Evolutionary conservation across 2,888 invertebrate genomes (phyloP), one percentile per base, ranked within the genome.

Genomic region (Diplazon laetatorius): DNA sequence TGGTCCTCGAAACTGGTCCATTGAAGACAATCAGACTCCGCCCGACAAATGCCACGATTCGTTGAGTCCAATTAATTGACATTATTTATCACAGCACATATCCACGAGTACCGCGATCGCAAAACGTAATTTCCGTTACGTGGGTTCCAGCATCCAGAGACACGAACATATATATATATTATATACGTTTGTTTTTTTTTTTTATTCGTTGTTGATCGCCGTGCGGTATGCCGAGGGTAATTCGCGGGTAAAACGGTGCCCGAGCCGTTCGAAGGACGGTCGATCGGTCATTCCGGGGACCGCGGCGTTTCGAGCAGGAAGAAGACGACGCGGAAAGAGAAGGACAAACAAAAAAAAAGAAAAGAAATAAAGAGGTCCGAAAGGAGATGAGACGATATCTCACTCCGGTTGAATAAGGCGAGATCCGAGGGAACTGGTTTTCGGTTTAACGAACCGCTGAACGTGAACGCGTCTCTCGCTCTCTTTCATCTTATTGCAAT

Each of bases 371-470:
- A n/a, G 2, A 42, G n/a, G 57, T 76, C 42, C 50, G 68, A 59
- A 50, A 71, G 44, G 59, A 76, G 70, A 78, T 44, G 76, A 63
- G 69, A 78, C 69, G 69, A 80, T 81, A 82, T 82, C 82, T 82
- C 82, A 82, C 73, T 78, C 65, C 57, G 20, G 71, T 72, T 60
- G 20, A 76, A 79, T 69, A 73, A 70, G 70, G 57, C 72, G 44
- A 69, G 50, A 71, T 75, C 48, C 50, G 44, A 52, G 77, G 76
- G 71, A 84, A 86, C 85, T 80, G 85, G 86, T 87, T 86, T 85
- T 82, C n/a, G n/a, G 76, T 82, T 84, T 83, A 85, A 86, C 84
- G 85, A 87, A 87, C 65, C 74, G 14, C 76, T 30, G n/a, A 14
- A 60, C 74, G 35, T 44, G 48, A n/a, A n/a, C 42, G 44, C 18